phyloP scores from a whole-genome alignment of 2,797 vertebrate genomes.

The Alcedo quadribrachys region DNA sequence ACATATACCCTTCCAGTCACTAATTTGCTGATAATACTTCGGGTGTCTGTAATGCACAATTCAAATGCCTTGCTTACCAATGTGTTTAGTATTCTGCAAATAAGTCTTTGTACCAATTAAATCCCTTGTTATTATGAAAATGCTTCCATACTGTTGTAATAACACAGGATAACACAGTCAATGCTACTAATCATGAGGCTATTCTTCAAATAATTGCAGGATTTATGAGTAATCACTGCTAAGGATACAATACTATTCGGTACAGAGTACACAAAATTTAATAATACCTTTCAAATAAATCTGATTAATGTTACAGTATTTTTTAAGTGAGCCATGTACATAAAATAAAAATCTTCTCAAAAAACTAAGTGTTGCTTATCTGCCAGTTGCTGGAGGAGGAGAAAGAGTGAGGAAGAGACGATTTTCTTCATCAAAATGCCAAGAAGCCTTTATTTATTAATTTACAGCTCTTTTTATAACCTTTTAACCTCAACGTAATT shows the following conservation, averaged over 20 bases:
- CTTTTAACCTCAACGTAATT: no score
- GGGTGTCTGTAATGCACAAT: slow-evolving; percentile 48
- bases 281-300: slow-evolving; percentile 72
- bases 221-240: slow-evolving; percentile 69
- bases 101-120: slow-evolving; percentile 73
- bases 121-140: slow-evolving; percentile 74
- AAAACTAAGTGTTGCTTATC: no score
- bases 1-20: slow-evolving; percentile 34
- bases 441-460: no score
- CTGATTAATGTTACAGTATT: slow-evolving; percentile 46
- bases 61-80: slow-evolving; percentile 59
- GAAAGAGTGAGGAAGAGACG: no score
- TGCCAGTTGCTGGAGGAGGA: no score
- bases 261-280: slow-evolving; percentile 54
- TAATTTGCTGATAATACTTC: slow-evolving; percentile 71
- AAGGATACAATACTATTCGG: slow-evolving; percentile 36
- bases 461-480: no score
- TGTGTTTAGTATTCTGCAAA: slow-evolving; percentile 68
- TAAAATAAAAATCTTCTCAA: slow-evolving; percentile 40
- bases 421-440: no score
- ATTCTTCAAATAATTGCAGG: slow-evolving; percentile 69
- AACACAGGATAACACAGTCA: slow-evolving; percentile 66
- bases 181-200: slow-evolving; percentile 62
- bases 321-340: slow-evolving; percentile 25
- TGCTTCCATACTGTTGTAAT: slow-evolving; percentile 63